Evolutionary conservation across 2,888 invertebrate genomes (phyloP), one percentile per base, ranked within the genome.

Genomic region (Pristionchus maxplancki): DNA sequence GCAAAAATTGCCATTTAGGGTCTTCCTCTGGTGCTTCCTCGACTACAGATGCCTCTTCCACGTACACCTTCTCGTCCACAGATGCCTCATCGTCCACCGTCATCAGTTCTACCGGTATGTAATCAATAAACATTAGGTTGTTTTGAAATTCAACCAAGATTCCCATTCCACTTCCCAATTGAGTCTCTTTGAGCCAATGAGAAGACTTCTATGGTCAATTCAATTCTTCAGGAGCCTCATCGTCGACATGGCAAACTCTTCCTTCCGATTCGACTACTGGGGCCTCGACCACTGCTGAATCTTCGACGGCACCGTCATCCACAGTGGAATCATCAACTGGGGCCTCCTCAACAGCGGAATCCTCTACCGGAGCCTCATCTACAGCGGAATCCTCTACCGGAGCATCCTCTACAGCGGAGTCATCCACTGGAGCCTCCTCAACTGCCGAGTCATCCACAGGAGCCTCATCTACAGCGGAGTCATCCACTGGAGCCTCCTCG

Each of bases 1-100:
- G n/a, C n/a, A n/a, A n/a, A n/a, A n/a, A n/a, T 11, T 81, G 13
- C 11, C 44, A 20, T 17, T 48, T 6, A 85, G 85, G 85, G 85
- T 85, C 85, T 11, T 85, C 85, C 11, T 85, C 85, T 24, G 85
- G 85, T 44, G 85, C 85, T 24, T 50, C 50, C 4, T 53, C 83
- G 4, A 85, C 85, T 6, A 85, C 85, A 0, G 64, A 64, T 11
- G 62, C 62, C 28, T 44, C 44, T 1, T 78, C 78, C 24, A 74
- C 67, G 15, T 58, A 24, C 58, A 58, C 64, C 71, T 48, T 44
- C 78, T 24, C 24, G n/a, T 28, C 78, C n/a, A 78, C 78, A 28
- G 83, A 83, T 1, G 50, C 44, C 0, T 44, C 40, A 8, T 50
- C 58, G 24, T 34, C 83, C 8, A 83, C 83, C 9, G 31, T 83